These are phyloP conservation scores for Cephalopachus bancanus DNA, from an alignment of 2,797 vertebrate genomes.

Conservation along the genomic window DNA sequence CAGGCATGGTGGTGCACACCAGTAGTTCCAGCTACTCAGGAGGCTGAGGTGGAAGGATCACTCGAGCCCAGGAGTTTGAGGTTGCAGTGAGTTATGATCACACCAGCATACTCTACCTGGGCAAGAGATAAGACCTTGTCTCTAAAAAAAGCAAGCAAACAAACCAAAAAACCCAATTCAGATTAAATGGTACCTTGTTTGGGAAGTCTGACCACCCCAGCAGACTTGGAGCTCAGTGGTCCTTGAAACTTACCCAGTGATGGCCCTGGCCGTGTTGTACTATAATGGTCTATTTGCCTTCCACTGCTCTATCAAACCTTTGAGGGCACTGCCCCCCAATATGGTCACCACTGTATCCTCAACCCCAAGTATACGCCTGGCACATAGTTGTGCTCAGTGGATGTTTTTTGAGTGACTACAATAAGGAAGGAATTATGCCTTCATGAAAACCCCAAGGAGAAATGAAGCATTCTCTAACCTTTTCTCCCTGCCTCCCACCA, in stretches of 20 bases:
- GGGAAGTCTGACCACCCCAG: background rate
- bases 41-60: background rate
- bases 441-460: background rate
- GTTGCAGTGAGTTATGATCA: background rate
- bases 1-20: background rate
- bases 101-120: background rate
- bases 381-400: background rate
- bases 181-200: background rate
- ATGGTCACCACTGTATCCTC: background rate
- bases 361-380: background rate
- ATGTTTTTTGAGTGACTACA: background rate
- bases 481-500: background rate
- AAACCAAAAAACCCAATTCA: background rate
- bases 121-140: background rate
- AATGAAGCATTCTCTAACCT: background rate
- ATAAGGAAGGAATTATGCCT: background rate
- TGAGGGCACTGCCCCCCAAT: background rate
- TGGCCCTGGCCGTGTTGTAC: background rate
- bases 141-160: background rate
- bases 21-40: background rate
- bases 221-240: background rate
- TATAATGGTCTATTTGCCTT: background rate
- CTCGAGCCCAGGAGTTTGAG: background rate
- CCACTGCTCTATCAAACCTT: background rate
- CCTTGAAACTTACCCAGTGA: background rate